Percentiles rank a stretch among this genome's conserved stretches.
These are phyloP conservation scores for Lophotriccus pileatus DNA, from an alignment of 2,797 vertebrate genomes.

Conservation along the genomic window DNA sequence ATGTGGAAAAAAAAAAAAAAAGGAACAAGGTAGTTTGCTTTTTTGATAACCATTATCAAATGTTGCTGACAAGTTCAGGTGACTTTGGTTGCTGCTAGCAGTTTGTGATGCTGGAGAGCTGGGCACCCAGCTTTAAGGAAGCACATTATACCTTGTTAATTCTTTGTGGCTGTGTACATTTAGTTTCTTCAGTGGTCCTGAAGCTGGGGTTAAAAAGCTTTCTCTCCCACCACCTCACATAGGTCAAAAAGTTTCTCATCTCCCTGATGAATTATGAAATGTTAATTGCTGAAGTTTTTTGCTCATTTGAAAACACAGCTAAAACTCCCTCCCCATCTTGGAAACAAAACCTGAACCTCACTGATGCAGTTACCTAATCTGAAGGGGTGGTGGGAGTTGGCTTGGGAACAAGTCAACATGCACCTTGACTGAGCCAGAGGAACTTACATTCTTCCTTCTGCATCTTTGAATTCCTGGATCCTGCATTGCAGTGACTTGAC, in stretches of 20 bases:
- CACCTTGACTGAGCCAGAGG: not conserved
- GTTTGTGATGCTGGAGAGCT: not conserved
- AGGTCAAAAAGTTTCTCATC: not conserved
- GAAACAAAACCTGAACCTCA: not conserved
- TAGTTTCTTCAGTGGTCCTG: not conserved
- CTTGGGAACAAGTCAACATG: not conserved
- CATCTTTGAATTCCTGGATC: not conserved
- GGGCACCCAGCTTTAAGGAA: not conserved
- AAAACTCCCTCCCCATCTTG: not conserved
- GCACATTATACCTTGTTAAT: not conserved
- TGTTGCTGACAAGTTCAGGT: not conserved
- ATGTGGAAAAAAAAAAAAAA: not conserved
- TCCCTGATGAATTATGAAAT: not conserved
- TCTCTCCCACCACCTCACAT: not conserved
- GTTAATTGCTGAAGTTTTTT: not conserved
- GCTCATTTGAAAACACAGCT: not conserved
- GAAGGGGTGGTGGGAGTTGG: not conserved
- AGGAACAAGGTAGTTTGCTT: not conserved
- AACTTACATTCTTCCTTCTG: not conserved
- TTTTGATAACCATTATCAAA: constrained; percentile 8
- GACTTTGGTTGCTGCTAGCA: not conserved
- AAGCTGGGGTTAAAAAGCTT: not conserved
- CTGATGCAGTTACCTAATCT: not conserved
- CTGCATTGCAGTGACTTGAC: constrained; percentile 48
- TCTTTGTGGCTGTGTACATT: not conserved